Base-by-base conservation (phyloP, 2,113 vertebrate species). In the Xiphias gladius region DNA sequence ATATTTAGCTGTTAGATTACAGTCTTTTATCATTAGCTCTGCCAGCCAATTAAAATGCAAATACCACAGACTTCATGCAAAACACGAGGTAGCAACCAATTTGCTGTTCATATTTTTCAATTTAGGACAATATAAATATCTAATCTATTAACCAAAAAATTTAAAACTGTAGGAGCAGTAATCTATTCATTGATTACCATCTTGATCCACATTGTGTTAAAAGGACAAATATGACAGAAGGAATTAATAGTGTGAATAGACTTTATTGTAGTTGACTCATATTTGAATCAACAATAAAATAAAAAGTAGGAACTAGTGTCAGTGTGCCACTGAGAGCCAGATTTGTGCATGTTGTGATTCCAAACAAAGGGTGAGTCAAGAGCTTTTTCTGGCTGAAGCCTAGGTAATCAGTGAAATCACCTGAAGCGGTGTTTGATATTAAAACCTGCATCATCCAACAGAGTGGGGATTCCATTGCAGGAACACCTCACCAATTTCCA, bases 11-110 rank as follows among this genome's bases (percentile, higher is more conserved):
- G 52, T 70, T 87, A 78, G 86, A 85, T 86, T 72, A 50, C 39
- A 54, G 50, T 32, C 65, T 80, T 84, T 84, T 54, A 82, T 77
- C 80, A 87, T 84, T 70, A 79, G 62, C 66, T 76, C 66, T 61
- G 59, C 35, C 59, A 57, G 71, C 69, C 58, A 83, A 85, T 88
- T 86, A 81, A 86, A 86, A 89, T 75, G 71, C 73, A 85, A 89
- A 86, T 72, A 84, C 61, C 63, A 69, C 70, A 57, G 20, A 46
- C 55, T 69, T 64, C 22, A 64, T 59, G 54, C 62, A 79, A 83
- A 87, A 82, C 59, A 73, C 32, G 20, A 35, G n/a, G 28, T 37
- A 58, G 65, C 70, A 7, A 59, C 22, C 57, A 16, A 82, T 85
- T 79, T 52, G 20, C 46, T 57, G 57, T 79, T 83, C 67, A 22